phyloP scores from a whole-genome alignment of 2,113 vertebrate genomes.

The Bubalus kerabau region DNA sequence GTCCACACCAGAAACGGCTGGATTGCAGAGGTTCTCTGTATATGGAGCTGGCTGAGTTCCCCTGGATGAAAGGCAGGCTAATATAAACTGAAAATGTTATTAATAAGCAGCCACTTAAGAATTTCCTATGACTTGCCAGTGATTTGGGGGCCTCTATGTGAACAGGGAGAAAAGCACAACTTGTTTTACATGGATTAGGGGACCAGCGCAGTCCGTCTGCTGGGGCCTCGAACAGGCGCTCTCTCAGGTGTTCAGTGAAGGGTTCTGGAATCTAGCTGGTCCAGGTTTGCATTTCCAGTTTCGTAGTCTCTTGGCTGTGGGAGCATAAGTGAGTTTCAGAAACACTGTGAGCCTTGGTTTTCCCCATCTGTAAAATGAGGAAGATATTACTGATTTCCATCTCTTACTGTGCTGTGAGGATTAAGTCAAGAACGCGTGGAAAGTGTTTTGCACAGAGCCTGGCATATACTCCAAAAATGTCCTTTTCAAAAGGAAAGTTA shows the following conservation, averaged over 20 bases:
- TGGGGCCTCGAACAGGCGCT: not conserved
- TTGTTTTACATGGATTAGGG: conserved; percentile 47
- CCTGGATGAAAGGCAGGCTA: conserved; percentile 68
- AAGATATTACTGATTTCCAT: not conserved
- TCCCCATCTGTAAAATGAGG: not conserved
- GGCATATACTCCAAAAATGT: not conserved
- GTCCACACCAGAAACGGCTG: conserved; percentile 55
- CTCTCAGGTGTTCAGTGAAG: not conserved
- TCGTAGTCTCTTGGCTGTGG: not conserved
- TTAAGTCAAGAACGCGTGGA: not conserved
- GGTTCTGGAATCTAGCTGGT: not conserved
- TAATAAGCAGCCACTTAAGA: conserved; percentile 76
- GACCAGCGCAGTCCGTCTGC: not conserved
- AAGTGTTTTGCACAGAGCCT: not conserved
- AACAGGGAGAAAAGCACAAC: conserved; percentile 11
- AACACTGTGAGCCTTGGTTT: not conserved
- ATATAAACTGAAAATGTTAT: conserved; percentile 75
- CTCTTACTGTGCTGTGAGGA: not conserved
- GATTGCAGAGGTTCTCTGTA: conserved; percentile 64
- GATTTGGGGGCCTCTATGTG: conserved; percentile 41
- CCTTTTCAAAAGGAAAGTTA: not conserved
- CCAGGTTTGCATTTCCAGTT: not conserved
- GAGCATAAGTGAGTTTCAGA: not conserved
- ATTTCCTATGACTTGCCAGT: conserved; percentile 67
- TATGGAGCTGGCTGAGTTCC: conserved; percentile 43